Base-by-base conservation (phyloP, 2,888 invertebrate genomes). In the Drosophila trichaetosa region DNA sequence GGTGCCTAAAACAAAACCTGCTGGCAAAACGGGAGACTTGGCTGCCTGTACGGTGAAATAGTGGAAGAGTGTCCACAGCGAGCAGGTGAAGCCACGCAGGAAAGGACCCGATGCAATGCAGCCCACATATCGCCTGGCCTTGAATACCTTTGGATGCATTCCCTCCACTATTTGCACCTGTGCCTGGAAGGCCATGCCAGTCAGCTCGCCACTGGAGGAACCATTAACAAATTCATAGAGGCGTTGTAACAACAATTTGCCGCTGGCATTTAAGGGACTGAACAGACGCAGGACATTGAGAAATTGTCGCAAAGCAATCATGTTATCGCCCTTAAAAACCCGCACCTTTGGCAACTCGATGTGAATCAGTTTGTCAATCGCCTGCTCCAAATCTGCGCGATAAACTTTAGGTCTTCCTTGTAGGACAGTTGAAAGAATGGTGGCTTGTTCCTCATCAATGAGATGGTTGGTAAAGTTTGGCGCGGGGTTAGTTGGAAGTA, bases 11-110 rank as follows among this genome's bases (percentile, higher is more conserved):
- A 83, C 66, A 7, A 42, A 34, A 8, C 81, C 89, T 0, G 73
- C 51, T 6, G 69, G 52, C 1, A 76, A 34, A 7, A 21, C 18
- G 1, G 24, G 2, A 4, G 69, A 13, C 29, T 65, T 65, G 34
- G 82, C 78, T 4, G 89, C 95, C 90, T 95, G 95, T 0, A 98
- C 97, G 1, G 97, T 97, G 48, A 99, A 93, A 36, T 96, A 96
- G 91, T 99, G 99, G 90, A 98, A 99, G 85, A 98, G 93, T 13
- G 96, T 96, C 99, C 99, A 99, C 49, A 99, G 94, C 0, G 98
- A 96, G 93, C 99, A 99, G 2, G 98, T 97, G 92, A 98, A 99
- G 4, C 98, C 98, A 56, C 99, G 94, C 88, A 94, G 95, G 2
- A 72, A 65, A 0, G 95, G 93, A 62, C 95, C 94, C 86, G 97